Evolutionary conservation across 2,888 invertebrate species (phyloP).

Genomic region (Drosophila neotestacea): DNA sequence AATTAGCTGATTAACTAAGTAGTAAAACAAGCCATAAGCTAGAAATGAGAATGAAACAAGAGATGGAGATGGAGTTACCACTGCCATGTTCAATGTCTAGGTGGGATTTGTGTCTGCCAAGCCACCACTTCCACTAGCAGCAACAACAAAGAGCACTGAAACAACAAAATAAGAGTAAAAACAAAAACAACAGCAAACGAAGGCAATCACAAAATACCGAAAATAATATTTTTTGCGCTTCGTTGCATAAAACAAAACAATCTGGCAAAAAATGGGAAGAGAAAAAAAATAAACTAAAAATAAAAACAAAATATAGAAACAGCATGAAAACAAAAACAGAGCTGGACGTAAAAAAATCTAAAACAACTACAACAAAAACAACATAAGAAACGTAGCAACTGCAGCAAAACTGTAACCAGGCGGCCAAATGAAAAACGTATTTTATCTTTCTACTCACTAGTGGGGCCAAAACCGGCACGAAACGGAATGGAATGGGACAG

Average conservation of each 20-base stretch:
- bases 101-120: conserved; percentile 65
- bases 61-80: conserved; percentile 20
- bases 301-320: conserved; percentile 25
- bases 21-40: conserved; percentile 74
- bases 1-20: conserved; percentile 79
- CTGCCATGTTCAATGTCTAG: conserved; percentile 63
- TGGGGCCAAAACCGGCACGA: conserved; percentile 52
- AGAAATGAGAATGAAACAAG: conserved; percentile 21
- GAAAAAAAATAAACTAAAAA: neutral
- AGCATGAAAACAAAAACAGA: conserved; percentile 53
- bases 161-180: conserved; percentile 16
- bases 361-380: conserved; percentile 18
- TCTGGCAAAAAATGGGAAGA: conserved; percentile 36
- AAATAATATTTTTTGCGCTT: conserved; percentile 78
- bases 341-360: conserved; percentile 64
- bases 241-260: conserved; percentile 72
- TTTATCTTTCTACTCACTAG: conserved; percentile 75
- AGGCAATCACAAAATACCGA: conserved; percentile 78
- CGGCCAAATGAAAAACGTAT: conserved; percentile 79
- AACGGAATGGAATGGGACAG: conserved; percentile 32
- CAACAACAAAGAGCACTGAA: neutral
- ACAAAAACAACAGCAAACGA: conserved; percentile 51
- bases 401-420: conserved; percentile 68
- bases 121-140: conserved; percentile 18
- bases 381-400: conserved; percentile 49